Evolutionary conservation across 1,140 invertebrate species (phyloP).

Genomic region (Hyposmocoma kahamanoa): DNA sequence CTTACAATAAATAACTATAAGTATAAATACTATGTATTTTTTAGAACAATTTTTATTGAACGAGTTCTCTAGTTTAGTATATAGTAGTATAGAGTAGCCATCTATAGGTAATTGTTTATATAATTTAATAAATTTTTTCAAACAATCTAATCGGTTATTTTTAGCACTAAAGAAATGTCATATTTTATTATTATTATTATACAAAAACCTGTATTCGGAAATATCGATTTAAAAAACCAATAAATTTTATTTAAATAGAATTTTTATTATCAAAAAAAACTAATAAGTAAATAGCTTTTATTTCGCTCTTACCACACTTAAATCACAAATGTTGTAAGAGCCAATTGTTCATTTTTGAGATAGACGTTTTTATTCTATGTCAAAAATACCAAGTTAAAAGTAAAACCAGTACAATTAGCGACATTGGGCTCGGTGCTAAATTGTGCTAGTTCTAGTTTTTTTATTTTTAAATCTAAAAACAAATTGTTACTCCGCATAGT

Average conservation of each 20-base stretch:
- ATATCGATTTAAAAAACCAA: too few relatives aligned
- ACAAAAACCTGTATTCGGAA: too few relatives aligned
- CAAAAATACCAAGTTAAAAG: too few relatives aligned
- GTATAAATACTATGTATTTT: conserved; percentile 46
- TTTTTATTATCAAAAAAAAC: too few relatives aligned
- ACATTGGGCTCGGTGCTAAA: conserved; percentile 54
- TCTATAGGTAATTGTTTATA: conserved; percentile 44
- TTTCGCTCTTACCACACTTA: too few relatives aligned
- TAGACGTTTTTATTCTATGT: too few relatives aligned
- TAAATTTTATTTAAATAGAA: too few relatives aligned
- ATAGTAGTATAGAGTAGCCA: conserved; percentile 36
- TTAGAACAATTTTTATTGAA: conserved; percentile 67
- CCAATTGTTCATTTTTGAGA: too few relatives aligned
- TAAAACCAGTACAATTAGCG: conserved; percentile 44
- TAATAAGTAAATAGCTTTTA: too few relatives aligned
- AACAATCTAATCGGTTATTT: conserved; percentile 32
- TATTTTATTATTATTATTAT: too few relatives aligned
- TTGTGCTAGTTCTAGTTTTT: conserved; percentile 39
- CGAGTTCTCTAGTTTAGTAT: conserved; percentile 47
- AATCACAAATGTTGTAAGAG: too few relatives aligned
- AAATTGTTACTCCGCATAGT: conserved; percentile 42
- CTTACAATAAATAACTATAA: conserved; percentile 30
- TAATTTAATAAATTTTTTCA: conserved; percentile 33
- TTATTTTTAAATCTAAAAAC: conserved; percentile 2
- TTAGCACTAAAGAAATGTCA: conserved; percentile 20